Percentiles rank a stretch among this genome's conserved stretches.
Evolutionary conservation across 2,113 vertebrate species (phyloP).

Genomic region (Myiopsitta monachus): DNA sequence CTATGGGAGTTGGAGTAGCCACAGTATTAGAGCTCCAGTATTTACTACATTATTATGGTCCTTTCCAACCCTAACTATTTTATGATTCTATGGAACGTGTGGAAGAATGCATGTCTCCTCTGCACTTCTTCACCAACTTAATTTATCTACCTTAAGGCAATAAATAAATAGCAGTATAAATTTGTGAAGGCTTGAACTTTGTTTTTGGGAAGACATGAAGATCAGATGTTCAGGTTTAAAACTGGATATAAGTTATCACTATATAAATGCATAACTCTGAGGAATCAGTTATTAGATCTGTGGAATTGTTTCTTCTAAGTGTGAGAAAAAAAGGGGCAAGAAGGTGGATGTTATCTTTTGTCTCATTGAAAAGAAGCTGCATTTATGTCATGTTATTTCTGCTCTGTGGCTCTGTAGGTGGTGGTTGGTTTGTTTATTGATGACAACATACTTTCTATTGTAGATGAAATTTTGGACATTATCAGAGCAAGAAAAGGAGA

Average conservation of each 20-base stretch:
- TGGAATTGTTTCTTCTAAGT: not conserved
- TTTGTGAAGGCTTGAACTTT: not conserved
- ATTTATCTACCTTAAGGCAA: not conserved
- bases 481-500: constrained; percentile 81
- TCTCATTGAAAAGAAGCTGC: not conserved
- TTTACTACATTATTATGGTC: not conserved
- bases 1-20: not conserved
- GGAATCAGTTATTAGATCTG: not conserved
- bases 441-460: not conserved
- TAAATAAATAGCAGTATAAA: not conserved
- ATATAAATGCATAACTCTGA: not conserved
- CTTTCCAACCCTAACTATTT: too few relatives aligned
- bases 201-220: not conserved
- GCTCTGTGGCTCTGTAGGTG: not conserved
- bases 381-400: not conserved
- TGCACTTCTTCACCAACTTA: not conserved
- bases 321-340: not conserved
- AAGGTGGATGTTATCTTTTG: not conserved
- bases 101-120: not conserved
- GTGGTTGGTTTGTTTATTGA: not conserved
- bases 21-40: not conserved
- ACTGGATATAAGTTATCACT: not conserved
- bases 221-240: not conserved
- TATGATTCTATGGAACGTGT: not conserved
- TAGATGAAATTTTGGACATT: constrained; percentile 85